Conservation (phyloP, 1,140 invertebrate species). For the Diachasma alloeum region DNA sequence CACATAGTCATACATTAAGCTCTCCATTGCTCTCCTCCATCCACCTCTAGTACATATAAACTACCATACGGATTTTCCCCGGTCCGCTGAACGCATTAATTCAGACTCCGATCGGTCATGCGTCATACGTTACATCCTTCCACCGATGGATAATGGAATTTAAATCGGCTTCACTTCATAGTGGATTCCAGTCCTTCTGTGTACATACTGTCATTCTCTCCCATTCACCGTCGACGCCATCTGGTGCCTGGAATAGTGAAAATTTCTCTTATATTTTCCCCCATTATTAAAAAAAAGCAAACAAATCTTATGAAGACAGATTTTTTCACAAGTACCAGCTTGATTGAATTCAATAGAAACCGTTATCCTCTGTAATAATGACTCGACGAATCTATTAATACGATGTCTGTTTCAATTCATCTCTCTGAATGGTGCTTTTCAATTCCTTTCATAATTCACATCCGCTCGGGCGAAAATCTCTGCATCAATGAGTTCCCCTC, state of each 20-base stretch:
- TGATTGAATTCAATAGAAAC: background rate
- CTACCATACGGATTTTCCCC: background rate
- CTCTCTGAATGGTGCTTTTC: background rate
- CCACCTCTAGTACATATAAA: background rate
- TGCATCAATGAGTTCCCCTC: background rate
- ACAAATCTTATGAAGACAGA: background rate
- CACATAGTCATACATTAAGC: too few species aligned
- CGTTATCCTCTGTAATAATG: background rate
- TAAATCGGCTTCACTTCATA: slow-evolving; percentile 45
- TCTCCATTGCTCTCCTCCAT: too few species aligned
- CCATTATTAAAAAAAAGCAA: background rate
- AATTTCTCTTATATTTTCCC: background rate
- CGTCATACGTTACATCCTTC: slow-evolving; percentile 32
- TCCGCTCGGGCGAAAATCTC: background rate
- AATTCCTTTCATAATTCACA: background rate
- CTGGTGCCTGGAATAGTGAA: background rate
- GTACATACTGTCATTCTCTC: background rate
- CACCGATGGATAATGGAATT: slow-evolving; percentile 49
- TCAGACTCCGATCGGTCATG: slow-evolving; percentile 20
- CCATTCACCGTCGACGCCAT: background rate
- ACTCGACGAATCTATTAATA: background rate
- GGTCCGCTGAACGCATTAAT: slow-evolving; percentile 24
- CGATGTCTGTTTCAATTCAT: background rate
- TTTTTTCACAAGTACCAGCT: background rate
- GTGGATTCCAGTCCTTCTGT: background rate